Evolutionary conservation across 2,797 vertebrate genomes (phyloP), one percentile per base, ranked within the genome.

Genomic region (Kryptopterus vitreolus): DNA sequence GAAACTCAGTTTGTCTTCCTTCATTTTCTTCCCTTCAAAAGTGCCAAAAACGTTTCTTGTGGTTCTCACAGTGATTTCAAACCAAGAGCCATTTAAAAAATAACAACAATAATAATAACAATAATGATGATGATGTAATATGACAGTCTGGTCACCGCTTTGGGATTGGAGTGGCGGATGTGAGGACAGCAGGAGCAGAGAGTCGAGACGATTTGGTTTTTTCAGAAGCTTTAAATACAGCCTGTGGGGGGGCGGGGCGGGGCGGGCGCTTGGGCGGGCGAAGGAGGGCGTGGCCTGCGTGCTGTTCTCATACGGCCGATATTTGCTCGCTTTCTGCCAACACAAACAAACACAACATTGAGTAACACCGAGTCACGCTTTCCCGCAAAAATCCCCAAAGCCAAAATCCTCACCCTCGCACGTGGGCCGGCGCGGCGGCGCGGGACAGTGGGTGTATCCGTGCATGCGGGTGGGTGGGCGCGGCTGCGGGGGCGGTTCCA

Each of bases 281-380:
- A n/a, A 10, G 6, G 22, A 18, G 11, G n/a, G 46, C 13, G 16
- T n/a, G 9, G 15, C 33, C n/a, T 2, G 33, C 6, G 48, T 9
- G 20, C 46, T 1, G 43, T n/a, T 88, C 90, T 95, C 93, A 96
- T 79, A 96, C 95, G 77, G 95, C 95, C 84, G 95, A 96, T 75
- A 96, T 95, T 85, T 96, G 95, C 79, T 96, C 95, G 83, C 95
- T 95, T 90, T 95, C 95, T 95, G 91, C 22, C 59, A 38, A 70
- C 22, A 73, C 7, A 43, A 43, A 43, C 10, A 43, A 43, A 10
- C 38, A 43, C 10, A 43, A 43, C 38, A 43, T 43, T 43, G 10
- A n/a, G n/a, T n/a, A n/a, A n/a, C n/a, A n/a, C n/a, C n/a, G n/a
- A n/a, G n/a, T n/a, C n/a, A n/a, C n/a, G n/a, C n/a, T n/a, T n/a